Evolutionary conservation across 2,113 vertebrate species (phyloP), one percentile per base, ranked within the genome.

Genomic region (Fregata magnificens): DNA sequence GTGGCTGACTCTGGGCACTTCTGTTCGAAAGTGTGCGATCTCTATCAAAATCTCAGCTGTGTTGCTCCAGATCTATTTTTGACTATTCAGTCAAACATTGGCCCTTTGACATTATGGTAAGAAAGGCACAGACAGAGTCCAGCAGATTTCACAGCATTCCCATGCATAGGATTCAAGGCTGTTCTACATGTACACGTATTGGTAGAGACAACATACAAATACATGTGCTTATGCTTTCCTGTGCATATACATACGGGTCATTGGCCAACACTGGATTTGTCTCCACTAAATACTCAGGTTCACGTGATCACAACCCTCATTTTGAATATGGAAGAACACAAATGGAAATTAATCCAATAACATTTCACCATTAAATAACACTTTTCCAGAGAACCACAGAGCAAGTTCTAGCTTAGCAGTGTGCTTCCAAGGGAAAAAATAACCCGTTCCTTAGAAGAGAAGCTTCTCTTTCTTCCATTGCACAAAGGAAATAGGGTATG

Each of bases 391-490:
- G 73, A 79, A 40, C 10, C 38, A 44, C 56, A 91, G 21, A 80
- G 53, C 36, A 70, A 76, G 38, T n/a, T 88, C 21, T 14, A 78
- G 56, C 50, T 84, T 32, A 91, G 59, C 38, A 0, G 0, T 53
- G 45, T 78, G 50, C 62, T 77, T 89, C 61, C 36, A 62, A 24
- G 52, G 36, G 63, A 90, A 88, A 88, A 95, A 93, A 92, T 49
- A 90, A 65, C 40, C 38, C 40, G 12, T 9, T 83, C 66, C 62
- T 63, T 56, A 22, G 29, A 42, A 47, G n/a, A 82, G 38, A 76
- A 63, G 13, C 11, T 85, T 71, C 66, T 85, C 31, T 74, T 63
- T 71, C 65, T 88, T 53, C 44, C n/a, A 13, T 9, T 45, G 44
- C 13, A 45, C 10, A 10, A 50, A 91, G 29, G 32, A 83, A 62